These are phyloP conservation scores for Adelges cooleyi DNA, from an alignment of 1,140 invertebrate genomes.

Conservation along the genomic window DNA sequence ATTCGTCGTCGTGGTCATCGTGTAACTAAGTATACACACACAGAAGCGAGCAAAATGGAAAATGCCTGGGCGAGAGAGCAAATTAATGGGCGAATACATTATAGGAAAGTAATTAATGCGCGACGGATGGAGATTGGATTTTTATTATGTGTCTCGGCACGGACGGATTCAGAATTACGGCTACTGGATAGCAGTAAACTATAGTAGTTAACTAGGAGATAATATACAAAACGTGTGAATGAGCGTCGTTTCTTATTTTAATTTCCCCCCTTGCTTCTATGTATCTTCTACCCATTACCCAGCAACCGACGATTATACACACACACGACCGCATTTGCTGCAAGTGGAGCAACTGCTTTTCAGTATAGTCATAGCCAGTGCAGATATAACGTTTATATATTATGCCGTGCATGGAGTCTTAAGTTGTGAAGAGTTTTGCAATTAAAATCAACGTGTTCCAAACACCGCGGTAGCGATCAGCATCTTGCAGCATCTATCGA, in stretches of 20 bases:
- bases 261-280: too few species aligned
- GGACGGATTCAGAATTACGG: constrained; percentile 2
- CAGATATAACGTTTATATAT: too few species aligned
- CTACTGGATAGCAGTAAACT: constrained; percentile 19
- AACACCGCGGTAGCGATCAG: too few species aligned
- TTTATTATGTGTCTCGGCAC: constrained; percentile 20
- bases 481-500: too few species aligned
- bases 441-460: too few species aligned
- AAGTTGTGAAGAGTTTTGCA: too few species aligned
- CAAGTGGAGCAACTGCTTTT: background rate
- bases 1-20: background rate
- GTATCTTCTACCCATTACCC: too few species aligned
- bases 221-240: constrained; percentile 13
- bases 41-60: constrained; percentile 11
- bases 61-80: constrained; percentile 7
- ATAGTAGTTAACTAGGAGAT: constrained; percentile 13
- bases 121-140: constrained; percentile 9
- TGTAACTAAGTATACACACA: too few species aligned
- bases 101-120: constrained; percentile 18
- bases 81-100: constrained; percentile 27
- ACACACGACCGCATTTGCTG: background rate
- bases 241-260: too few species aligned
- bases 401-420: too few species aligned
- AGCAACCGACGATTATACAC: too few species aligned
- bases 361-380: too few species aligned